These are phyloP conservation scores for Agrypnia vestita DNA, from an alignment of 1,140 invertebrate genomes.

Conservation along the genomic window DNA sequence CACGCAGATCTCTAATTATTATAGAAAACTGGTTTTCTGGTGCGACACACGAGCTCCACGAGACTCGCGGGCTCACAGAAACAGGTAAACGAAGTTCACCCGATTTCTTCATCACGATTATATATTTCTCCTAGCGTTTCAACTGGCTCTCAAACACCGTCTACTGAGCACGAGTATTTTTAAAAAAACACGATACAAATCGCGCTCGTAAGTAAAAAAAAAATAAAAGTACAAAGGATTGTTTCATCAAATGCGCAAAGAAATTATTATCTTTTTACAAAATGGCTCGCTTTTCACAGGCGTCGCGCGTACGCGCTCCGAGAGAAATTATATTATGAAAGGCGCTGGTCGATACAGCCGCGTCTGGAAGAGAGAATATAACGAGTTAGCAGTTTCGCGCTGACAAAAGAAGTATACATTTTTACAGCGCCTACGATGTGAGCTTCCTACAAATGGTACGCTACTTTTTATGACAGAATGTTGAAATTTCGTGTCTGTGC, in stretches of 20 bases:
- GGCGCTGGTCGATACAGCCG: conserved; percentile 29
- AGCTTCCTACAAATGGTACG: background rate
- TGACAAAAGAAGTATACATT: background rate
- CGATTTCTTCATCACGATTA: conserved; percentile 11
- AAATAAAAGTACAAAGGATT: too few relatives aligned
- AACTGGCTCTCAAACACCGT: background rate
- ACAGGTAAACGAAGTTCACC: conserved; percentile 3
- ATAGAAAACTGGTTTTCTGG: too few relatives aligned
- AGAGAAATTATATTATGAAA: conserved; percentile 34
- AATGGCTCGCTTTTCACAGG: too few relatives aligned
- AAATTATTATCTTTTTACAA: too few relatives aligned
- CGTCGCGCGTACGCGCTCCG: background rate
- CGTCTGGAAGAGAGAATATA: background rate
- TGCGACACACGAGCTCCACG: too few relatives aligned
- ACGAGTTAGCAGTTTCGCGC: background rate
- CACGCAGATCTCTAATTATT: too few relatives aligned
- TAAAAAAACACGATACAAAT: too few relatives aligned
- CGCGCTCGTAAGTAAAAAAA: too few relatives aligned
- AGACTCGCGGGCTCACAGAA: too few relatives aligned
- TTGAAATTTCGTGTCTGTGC: background rate
- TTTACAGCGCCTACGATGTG: background rate
- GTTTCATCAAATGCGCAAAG: too few relatives aligned
- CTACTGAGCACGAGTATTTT: too few relatives aligned
- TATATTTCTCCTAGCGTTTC: background rate
- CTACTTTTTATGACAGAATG: background rate